Evolutionary conservation across 1,140 invertebrate species (phyloP).

Genomic region (Octopus sinensis): DNA sequence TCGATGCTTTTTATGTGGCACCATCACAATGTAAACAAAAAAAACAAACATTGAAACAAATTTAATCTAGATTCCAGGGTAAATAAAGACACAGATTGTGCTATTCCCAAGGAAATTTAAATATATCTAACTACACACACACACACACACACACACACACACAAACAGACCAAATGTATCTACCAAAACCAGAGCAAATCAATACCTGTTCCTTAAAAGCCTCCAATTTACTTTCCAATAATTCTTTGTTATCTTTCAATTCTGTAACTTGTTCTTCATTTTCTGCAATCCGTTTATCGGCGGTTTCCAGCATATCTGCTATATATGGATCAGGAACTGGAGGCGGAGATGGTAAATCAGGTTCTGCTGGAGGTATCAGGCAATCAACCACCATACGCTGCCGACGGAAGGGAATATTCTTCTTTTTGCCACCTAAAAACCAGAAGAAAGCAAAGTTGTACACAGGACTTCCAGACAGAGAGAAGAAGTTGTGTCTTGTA

Average conservation of each 20-base stretch:
- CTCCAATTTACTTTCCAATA: slow-evolving; percentile 49
- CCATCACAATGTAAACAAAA: too few relatives aligned
- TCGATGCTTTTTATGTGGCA: too few relatives aligned
- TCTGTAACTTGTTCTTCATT: slow-evolving; percentile 39
- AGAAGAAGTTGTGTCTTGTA: too few relatives aligned
- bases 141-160: too few relatives aligned
- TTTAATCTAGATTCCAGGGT: too few relatives aligned
- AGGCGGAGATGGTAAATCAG: slow-evolving; percentile 27
- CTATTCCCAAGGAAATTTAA: too few relatives aligned
- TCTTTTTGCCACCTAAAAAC: slow-evolving; percentile 53
- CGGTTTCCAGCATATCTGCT: slow-evolving; percentile 54
- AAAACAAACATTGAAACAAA: too few relatives aligned
- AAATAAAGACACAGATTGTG: too few relatives aligned
- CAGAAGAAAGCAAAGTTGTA: background rate
- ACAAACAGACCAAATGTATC: too few relatives aligned
- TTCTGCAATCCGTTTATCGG: slow-evolving; percentile 52
- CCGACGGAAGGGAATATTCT: slow-evolving; percentile 54
- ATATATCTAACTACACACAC: too few relatives aligned
- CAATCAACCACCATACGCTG: slow-evolving; percentile 57
- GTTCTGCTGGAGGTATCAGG: slow-evolving; percentile 36
- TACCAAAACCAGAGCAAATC: too few relatives aligned
- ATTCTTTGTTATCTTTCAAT: slow-evolving; percentile 44
- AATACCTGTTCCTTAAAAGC: slow-evolving; percentile 53
- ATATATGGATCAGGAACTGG: slow-evolving; percentile 51
- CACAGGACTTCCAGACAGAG: too few relatives aligned